Base-by-base conservation (phyloP, 2,113 vertebrate genomes). In the Heterotilapia buettikoferi region DNA sequence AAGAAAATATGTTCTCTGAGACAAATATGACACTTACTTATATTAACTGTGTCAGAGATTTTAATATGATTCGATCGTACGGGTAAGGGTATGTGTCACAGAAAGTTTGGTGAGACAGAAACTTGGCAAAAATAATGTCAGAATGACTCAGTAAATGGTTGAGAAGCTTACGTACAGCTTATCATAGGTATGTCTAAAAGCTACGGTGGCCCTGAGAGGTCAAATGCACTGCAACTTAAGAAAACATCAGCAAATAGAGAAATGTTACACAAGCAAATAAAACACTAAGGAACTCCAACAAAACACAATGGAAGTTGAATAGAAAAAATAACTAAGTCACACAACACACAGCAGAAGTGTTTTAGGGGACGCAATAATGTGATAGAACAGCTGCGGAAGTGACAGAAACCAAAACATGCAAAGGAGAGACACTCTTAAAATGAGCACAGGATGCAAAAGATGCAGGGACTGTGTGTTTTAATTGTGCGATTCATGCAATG, bases 401-500 rank as follows among this genome's bases (percentile, higher is more conserved):
- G 61, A 66, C 61, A 66, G 61, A 66, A 66, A 66, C 10, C 6
- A 66, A 38, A 66, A 38, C 10, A 12, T 21, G 10, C 33, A 66
- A 38, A 36, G 31, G 31, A 36, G 31, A 63, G 1, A 7, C 18
- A 3, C 31, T 8, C 3, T 66, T 66, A 66, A 7, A 66, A 38
- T 66, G 31, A 33, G 29, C 59, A 33, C 59, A 19, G 29, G 59
- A 11, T 6, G 57, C 26, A 31, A 61, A 61, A 63, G 59, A 36
- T 63, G 59, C 59, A 36, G 10, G 4, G 21, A 38, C 0, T 38
- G 61, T 66, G 2, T 21, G 63, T 1, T 68, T 68, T 40, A 66
- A 66, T 3, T 38, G 33, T 0, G 19, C 2, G 4, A 21, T 2
- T 68, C 19, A 21, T 0, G 33, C 19, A 68, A 68, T 68, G 31